Conservation (phyloP, 1,140 invertebrate species). For the Pseudobourletiella spinata region DNA sequence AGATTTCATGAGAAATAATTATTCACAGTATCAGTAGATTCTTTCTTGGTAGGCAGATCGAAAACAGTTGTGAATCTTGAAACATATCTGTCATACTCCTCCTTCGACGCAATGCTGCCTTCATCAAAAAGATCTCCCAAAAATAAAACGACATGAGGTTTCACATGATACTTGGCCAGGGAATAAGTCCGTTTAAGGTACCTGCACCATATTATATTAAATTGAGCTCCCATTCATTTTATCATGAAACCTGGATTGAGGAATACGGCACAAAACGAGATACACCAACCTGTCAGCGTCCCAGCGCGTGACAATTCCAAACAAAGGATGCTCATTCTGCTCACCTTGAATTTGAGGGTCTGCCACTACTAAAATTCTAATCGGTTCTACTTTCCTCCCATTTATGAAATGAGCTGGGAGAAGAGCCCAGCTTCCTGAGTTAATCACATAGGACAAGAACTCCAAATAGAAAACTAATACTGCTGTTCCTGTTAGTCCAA, state of each 20-base stretch:
- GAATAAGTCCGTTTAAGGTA: slow-evolving; percentile 71
- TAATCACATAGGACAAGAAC: neutral
- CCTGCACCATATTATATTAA: slow-evolving; percentile 44
- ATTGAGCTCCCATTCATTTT: neutral
- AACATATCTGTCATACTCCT: slow-evolving; percentile 60
- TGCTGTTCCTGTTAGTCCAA: too few relatives aligned
- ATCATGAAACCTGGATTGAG: too few relatives aligned
- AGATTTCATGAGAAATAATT: neutral
- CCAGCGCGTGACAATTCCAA: slow-evolving; percentile 53
- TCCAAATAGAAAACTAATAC: neutral
- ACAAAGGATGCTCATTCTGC: slow-evolving; percentile 52
- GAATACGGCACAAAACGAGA: too few relatives aligned
- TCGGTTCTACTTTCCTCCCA: slow-evolving; percentile 44
- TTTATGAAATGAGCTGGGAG: neutral
- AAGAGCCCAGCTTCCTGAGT: neutral
- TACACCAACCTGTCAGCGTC: slow-evolving; percentile 74
- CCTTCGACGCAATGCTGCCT: slow-evolving; percentile 62
- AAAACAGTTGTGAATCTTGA: slow-evolving; percentile 60
- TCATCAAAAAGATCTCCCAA: slow-evolving; percentile 89
- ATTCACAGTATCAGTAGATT: neutral
- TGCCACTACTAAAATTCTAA: slow-evolving; percentile 70
- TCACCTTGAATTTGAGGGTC: slow-evolving; percentile 72
- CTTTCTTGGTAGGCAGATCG: slow-evolving; percentile 19
- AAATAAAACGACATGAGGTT: slow-evolving; percentile 78
- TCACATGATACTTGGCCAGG: slow-evolving; percentile 57